Evolutionary conservation across 2,113 vertebrate species (phyloP).

Genomic region (Paraplagusia blochii): DNA sequence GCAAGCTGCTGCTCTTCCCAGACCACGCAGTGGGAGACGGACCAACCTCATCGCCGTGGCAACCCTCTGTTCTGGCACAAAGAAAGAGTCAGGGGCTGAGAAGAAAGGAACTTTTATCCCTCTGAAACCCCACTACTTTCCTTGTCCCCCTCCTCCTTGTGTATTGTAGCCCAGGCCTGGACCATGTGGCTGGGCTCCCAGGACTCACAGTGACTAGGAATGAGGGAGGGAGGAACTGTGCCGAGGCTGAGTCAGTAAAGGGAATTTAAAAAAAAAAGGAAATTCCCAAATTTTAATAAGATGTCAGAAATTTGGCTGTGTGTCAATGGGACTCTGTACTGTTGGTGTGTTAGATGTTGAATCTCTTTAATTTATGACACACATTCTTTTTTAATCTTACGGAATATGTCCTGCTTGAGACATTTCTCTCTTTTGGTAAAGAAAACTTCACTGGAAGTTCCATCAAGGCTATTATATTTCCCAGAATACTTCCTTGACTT

Average conservation of each 20-base stretch:
- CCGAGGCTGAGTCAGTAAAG: conserved; percentile 41
- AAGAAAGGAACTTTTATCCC: conserved; percentile 80
- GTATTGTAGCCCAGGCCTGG: conserved; percentile 61
- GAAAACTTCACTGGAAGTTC: conserved; percentile 48
- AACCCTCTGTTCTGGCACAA: conserved; percentile 77
- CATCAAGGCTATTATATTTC: conserved; percentile 55
- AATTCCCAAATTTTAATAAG: conserved; percentile 20
- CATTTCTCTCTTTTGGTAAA: conserved; percentile 30
- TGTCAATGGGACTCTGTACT: neutral
- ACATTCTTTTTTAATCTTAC: conserved; percentile 4
- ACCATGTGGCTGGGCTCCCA: conserved; percentile 78
- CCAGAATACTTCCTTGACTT: conserved; percentile 55
- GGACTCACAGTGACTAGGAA: conserved; percentile 43
- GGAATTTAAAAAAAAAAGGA: conserved; percentile 16
- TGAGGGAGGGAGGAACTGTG: conserved; percentile 24
- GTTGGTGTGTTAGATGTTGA: conserved; percentile 10
- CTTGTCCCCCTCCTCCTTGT: conserved; percentile 58
- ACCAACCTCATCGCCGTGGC: conserved; percentile 79
- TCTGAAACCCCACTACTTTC: conserved; percentile 61
- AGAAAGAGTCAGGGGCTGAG: conserved; percentile 68
- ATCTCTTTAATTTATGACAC: conserved; percentile 16
- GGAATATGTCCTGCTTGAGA: conserved; percentile 14
- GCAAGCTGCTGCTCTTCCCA: conserved; percentile 81
- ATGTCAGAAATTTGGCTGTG: conserved; percentile 16
- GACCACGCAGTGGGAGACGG: conserved; percentile 74